Evolutionary conservation across 2,888 invertebrate genomes (phyloP).

Genomic region (Drosophila pseudotalamancana): DNA sequence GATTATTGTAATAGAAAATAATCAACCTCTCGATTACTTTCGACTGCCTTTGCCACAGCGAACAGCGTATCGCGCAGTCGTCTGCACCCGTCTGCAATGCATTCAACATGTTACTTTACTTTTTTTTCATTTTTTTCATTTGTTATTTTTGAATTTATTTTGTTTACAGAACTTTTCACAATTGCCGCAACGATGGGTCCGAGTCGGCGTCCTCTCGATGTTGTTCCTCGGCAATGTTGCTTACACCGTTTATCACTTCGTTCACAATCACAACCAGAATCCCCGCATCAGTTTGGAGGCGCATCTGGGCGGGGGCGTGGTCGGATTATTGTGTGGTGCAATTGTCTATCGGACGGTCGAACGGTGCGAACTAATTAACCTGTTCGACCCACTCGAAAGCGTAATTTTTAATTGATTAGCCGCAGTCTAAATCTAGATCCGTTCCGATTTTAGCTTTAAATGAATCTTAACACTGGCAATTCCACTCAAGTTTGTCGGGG

Average conservation of each 20-base stretch:
- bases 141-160: conserved; percentile 10
- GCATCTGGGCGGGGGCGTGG: conserved; percentile 88
- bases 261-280: conserved; percentile 82
- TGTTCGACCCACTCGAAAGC: conserved; percentile 13
- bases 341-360: conserved; percentile 51
- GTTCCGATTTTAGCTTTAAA: conserved; percentile 20
- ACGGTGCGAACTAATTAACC: too few relatives aligned
- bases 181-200: conserved; percentile 85
- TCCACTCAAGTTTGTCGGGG: conserved; percentile 27
- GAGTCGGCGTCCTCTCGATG: conserved; percentile 87
- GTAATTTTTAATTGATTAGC: conserved; percentile 22
- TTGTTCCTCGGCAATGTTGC: conserved; percentile 88
- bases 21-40: too few relatives aligned
- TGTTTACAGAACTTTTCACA: conserved; percentile 84
- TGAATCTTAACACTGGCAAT: conserved; percentile 30
- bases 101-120: conserved; percentile 13
- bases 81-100: background rate
- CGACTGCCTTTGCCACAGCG: background rate
- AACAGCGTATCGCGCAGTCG: background rate
- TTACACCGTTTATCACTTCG: conserved; percentile 85
- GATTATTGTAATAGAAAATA: too few relatives aligned
- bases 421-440: conserved; percentile 5
- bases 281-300: conserved; percentile 89
- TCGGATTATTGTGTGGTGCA: conserved; percentile 85
- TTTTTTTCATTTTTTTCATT: conserved; percentile 20